Conservation (phyloP, 1,140 invertebrate species). For the Pemphigus obesinymphae region DNA sequence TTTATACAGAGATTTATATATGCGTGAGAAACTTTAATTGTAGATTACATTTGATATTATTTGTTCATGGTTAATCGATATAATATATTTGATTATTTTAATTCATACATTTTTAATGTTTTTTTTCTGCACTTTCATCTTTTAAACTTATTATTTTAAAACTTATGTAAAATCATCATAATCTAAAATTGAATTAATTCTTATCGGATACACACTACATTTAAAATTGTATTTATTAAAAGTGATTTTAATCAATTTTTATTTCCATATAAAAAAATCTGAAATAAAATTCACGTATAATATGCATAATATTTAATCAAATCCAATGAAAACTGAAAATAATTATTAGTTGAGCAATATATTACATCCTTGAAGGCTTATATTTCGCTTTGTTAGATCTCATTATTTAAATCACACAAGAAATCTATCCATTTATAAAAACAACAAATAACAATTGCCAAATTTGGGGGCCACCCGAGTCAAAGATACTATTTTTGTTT, state of each 20-base stretch:
- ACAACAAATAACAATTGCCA: background rate
- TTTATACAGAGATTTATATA: background rate
- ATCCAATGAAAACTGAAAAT: background rate
- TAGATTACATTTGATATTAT: background rate
- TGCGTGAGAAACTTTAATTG: background rate
- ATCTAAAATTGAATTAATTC: background rate
- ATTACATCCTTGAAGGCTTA: background rate
- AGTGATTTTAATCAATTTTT: background rate
- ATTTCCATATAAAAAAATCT: background rate
- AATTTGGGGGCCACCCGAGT: slow-evolving; percentile 9
- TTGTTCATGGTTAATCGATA: background rate
- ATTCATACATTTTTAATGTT: background rate
- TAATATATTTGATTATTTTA: background rate
- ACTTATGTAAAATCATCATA: background rate
- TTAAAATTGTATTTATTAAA: background rate
- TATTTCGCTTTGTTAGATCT: background rate
- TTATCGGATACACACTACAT: background rate
- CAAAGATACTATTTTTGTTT: background rate
- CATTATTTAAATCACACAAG: background rate
- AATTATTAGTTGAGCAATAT: slow-evolving; percentile 9
- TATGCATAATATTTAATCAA: background rate
- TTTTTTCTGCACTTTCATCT: background rate
- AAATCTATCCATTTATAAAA: slow-evolving; percentile 10
- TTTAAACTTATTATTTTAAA: background rate
- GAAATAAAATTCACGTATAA: background rate